These are phyloP conservation scores for Polypedilum vanderplanki DNA, from an alignment of 1,140 invertebrate genomes.

Conservation along the genomic window DNA sequence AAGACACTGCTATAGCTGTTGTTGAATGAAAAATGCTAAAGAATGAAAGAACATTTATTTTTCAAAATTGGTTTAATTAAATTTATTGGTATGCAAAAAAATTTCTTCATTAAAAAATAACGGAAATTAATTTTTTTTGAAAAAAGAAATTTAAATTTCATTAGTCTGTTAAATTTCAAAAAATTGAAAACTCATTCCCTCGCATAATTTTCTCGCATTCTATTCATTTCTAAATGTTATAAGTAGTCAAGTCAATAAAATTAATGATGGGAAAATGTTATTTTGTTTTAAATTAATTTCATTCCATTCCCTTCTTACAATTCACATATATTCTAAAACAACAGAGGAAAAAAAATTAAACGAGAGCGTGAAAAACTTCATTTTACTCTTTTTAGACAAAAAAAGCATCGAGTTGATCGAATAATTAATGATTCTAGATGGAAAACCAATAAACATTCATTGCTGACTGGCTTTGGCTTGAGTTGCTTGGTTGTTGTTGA, in stretches of 20 bases:
- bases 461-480: not conserved
- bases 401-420: slow-evolving; percentile 17
- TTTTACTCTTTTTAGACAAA: not conserved
- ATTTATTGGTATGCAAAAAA: not conserved
- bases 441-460: slow-evolving; percentile 19
- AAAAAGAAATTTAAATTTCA: too few species aligned
- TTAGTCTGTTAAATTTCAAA: too few species aligned
- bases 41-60: not conserved
- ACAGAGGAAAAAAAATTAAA: not conserved
- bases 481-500: not conserved
- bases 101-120: too few species aligned
- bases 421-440: slow-evolving; percentile 14
- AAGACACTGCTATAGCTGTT: not conserved
- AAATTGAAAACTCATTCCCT: too few species aligned
- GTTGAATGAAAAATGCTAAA: not conserved
- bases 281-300: slow-evolving; percentile 15
- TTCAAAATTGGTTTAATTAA: slow-evolving; percentile 8
- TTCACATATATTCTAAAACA: not conserved
- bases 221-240: not conserved
- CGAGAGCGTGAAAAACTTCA: slow-evolving; percentile 11
- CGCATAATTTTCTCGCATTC: too few species aligned
- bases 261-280: slow-evolving; percentile 19
- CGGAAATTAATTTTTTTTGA: too few species aligned
- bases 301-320: not conserved
- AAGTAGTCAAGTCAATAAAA: slow-evolving; percentile 13